phyloP scores from a whole-genome alignment of 2,113 vertebrate genomes.

The Melanostigma gelatinosum region DNA sequence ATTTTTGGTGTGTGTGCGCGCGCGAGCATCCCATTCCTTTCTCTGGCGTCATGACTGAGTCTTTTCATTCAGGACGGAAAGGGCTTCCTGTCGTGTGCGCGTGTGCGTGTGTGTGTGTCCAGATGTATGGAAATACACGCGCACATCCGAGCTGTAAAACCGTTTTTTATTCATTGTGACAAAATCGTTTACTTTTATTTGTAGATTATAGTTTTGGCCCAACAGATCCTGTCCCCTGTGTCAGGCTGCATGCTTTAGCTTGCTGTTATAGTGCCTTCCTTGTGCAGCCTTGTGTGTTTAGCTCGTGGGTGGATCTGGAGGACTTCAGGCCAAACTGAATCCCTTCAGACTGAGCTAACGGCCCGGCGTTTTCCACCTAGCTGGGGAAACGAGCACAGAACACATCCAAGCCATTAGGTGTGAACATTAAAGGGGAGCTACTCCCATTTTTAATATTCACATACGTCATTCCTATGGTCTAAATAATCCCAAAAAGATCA shows the following conservation, averaged over 20 bases:
- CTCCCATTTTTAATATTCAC: background rate
- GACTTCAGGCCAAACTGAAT: conserved; percentile 38
- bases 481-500: background rate
- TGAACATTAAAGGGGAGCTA: background rate
- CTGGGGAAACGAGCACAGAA: conserved; percentile 17
- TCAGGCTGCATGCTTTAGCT: conserved; percentile 18
- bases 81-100: conserved; percentile 77
- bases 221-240: background rate
- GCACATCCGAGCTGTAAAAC: background rate
- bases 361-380: conserved; percentile 31
- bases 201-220: background rate
- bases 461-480: background rate
- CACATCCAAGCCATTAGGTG: background rate
- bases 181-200: background rate
- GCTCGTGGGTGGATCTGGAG: conserved; percentile 44
- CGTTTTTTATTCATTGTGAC: background rate
- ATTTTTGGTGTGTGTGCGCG: background rate
- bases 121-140: background rate
- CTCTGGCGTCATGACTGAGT: conserved; percentile 69
- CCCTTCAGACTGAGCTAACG: conserved; percentile 29
- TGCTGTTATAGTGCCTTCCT: conserved; percentile 41
- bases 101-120: background rate
- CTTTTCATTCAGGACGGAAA: conserved; percentile 80
- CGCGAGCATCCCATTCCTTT: conserved; percentile 63
- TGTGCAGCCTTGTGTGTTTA: conserved; percentile 52